These are phyloP conservation scores for Lepidonotus clava DNA, from an alignment of 2,888 invertebrate species.

Conservation along the genomic window DNA sequence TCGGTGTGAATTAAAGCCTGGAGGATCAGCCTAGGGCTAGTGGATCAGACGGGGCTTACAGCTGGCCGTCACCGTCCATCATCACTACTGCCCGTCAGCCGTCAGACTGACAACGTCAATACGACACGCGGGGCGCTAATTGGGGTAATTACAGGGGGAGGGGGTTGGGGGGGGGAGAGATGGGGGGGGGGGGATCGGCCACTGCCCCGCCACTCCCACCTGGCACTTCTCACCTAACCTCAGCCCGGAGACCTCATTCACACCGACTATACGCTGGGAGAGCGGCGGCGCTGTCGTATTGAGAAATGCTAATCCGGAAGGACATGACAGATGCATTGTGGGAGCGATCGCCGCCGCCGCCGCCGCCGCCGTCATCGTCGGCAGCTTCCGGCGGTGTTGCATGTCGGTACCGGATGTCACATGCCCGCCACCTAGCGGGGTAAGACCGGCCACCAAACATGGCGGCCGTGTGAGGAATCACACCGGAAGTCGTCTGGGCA, in stretches of 20 bases:
- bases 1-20: too few relatives aligned
- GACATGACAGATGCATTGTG: neutral
- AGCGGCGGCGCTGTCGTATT: neutral
- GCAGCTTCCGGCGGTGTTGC: neutral
- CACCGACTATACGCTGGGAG: neutral
- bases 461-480: neutral
- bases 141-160: slow-evolving; percentile 37
- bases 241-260: neutral
- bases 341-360: too few relatives aligned
- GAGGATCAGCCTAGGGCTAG: too few relatives aligned
- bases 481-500: slow-evolving; percentile 1
- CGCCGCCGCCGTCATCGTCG: too few relatives aligned
- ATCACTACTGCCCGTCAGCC: slow-evolving; percentile 14
- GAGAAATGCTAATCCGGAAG: neutral
- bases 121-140: slow-evolving; percentile 41
- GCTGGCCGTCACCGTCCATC: neutral
- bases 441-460: too few relatives aligned
- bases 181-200: neutral
- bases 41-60: slow-evolving; percentile 33
- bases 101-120: slow-evolving; percentile 12
- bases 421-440: too few relatives aligned
- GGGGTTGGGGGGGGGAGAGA: neutral
- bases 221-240: neutral
- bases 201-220: neutral
- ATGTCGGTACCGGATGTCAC: neutral